Conservation (phyloP, 2,888 invertebrate genomes). For the Glaucopsyche alexis region DNA sequence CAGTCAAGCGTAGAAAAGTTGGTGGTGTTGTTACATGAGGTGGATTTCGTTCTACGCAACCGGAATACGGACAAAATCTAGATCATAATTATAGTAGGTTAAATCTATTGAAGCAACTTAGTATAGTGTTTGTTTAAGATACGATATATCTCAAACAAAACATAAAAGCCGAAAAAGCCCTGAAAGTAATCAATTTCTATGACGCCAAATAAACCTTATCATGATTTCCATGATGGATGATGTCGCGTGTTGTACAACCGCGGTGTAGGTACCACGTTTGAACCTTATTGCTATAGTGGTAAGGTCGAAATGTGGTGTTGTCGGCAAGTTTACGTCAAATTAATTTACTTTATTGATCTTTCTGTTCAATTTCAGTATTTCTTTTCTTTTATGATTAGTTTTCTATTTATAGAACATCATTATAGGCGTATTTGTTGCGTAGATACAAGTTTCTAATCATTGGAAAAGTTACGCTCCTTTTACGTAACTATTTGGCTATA, state of each 20-base stretch:
- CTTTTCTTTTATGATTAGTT: conserved; percentile 1
- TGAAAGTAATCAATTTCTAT: conserved; percentile 11
- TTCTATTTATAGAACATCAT: background rate
- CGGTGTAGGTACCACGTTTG: background rate
- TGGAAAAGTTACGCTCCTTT: background rate
- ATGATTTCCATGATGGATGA: conserved; percentile 4
- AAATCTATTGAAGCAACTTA: too few relatives aligned
- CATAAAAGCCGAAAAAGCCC: background rate
- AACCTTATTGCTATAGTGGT: background rate
- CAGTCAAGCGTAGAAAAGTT: background rate
- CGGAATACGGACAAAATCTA: background rate
- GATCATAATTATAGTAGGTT: too few relatives aligned
- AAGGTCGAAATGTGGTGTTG: background rate
- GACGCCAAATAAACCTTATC: conserved; percentile 16
- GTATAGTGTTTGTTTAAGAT: too few relatives aligned
- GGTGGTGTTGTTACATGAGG: background rate
- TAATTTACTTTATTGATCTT: conserved; percentile 18
- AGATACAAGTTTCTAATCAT: background rate
- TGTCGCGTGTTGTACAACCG: background rate
- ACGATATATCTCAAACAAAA: background rate
- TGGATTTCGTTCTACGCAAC: background rate
- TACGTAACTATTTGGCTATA: background rate
- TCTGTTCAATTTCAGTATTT: background rate
- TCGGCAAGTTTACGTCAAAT: background rate
- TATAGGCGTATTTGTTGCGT: background rate